Base-by-base conservation (phyloP, 2,797 vertebrate genomes). In the Lacerta agilis region DNA sequence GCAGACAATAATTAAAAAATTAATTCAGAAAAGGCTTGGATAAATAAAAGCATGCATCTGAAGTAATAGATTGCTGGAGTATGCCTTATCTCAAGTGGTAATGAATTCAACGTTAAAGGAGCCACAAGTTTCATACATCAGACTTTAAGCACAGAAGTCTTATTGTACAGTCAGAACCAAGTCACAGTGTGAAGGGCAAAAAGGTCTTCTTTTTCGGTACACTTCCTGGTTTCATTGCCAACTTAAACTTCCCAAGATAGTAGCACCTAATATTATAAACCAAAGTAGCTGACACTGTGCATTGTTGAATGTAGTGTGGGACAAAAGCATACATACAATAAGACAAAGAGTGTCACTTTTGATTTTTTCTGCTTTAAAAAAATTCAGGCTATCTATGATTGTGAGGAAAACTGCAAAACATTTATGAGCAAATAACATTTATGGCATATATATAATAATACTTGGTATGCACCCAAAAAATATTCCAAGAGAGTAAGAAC, bases 101-200 rank as follows among this genome's bases (percentile, higher is more conserved):
- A 64, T 64, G 61, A 64, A 64, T 23, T 64, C 61, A 5, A 2
- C 10, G 61, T 64, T 64, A 64, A 64, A 64, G 61, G 61, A 64
- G 61, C 17, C 61, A 18, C 61, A 64, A 64, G 80, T 88, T 87
- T 83, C 72, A 78, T 87, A 87, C 43, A 87, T 78, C 81, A 83
- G 83, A 41, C 72, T 69, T 20, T 75, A 82, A 58, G 80, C 20
- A 33, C 43, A 75, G 7, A 84, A 58, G 45, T n/a, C 17, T 64
- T 76, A 43, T 43, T 64, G 27, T 76, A 76, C 27, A 64, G 25
- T 29, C 33, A 84, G 69, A 84, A 43, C 20, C n/a, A 23, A 27
- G 41, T 76, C 25, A 27, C 43, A 61, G 36, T 64, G 49, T 82
- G 79, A 87, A 82, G 86, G 86, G 86, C 79, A 82, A 75, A 64